A percentile compares a stretch with the other conserved stretches of the same genome.
Evolutionary conservation across 2,888 invertebrate species (phyloP).

Genomic region (Drosophila leonis): DNA sequence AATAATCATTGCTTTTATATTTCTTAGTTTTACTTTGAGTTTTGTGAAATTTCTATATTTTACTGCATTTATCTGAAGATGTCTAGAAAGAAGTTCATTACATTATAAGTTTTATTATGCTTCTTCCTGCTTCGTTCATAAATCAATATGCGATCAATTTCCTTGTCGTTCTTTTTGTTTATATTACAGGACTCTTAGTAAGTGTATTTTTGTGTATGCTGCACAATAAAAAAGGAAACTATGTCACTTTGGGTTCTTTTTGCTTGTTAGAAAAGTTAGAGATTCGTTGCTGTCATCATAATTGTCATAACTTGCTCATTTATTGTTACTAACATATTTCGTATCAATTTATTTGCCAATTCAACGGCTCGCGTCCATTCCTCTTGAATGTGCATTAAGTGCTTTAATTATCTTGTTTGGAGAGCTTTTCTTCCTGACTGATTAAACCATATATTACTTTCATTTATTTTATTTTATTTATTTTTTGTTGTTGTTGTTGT

Average conservation of each 20-base stretch:
- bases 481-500: neutral
- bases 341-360: constrained; percentile 10
- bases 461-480: neutral
- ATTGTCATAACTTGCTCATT: constrained; percentile 1
- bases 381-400: constrained; percentile 6
- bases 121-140: neutral
- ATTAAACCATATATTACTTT: neutral
- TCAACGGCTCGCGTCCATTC: neutral
- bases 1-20: neutral
- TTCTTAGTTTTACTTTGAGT: neutral
- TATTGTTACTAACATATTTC: constrained; percentile 1
- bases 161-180: neutral
- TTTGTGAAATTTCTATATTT: neutral
- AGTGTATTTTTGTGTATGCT: constrained; percentile 11
- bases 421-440: neutral
- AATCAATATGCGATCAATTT: neutral
- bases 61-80: neutral
- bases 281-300: constrained; percentile 2
- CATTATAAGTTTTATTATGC: neutral
- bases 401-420: neutral
- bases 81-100: neutral
- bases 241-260: neutral
- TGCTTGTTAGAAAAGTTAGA: neutral
- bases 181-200: neutral
- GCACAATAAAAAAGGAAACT: neutral